A percentile compares a stretch with the other conserved stretches of the same genome.
Conservation (phyloP, 2,888 invertebrate genomes). For the Polydrusus cervinus region DNA sequence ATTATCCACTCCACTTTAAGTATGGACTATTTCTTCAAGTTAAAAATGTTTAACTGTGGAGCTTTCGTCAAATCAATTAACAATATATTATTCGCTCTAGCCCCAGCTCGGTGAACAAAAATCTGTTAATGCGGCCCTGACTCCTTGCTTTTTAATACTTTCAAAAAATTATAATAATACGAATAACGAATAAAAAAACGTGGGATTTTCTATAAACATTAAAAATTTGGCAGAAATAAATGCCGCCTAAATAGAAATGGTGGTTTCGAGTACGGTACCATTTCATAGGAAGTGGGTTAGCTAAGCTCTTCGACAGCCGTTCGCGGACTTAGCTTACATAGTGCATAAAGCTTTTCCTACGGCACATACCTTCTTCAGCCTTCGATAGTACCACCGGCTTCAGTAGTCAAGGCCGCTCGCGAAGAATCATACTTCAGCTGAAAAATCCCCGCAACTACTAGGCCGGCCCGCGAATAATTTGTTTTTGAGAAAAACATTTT, state of each 20-base stretch:
- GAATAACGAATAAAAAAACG: background rate
- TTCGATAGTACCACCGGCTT: constrained; percentile 64
- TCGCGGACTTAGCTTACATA: constrained; percentile 64
- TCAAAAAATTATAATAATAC: too few relatives aligned
- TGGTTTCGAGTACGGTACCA: constrained; percentile 66
- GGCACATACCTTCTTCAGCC: constrained; percentile 68
- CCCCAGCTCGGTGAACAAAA: too few relatives aligned
- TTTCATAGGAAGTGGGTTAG: constrained; percentile 71
- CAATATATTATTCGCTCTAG: too few relatives aligned
- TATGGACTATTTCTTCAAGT: too few relatives aligned
- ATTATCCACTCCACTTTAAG: too few relatives aligned
- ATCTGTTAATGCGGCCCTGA: too few relatives aligned
- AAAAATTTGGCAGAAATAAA: constrained; percentile 39
- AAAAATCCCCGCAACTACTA: constrained; percentile 38
- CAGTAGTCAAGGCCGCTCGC: constrained; percentile 63
- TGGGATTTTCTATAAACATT: background rate
- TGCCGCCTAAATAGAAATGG: constrained; percentile 48
- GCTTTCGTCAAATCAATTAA: too few relatives aligned
- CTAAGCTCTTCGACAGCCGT: constrained; percentile 67
- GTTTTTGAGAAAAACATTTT: constrained; percentile 30
- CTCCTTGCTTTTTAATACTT: too few relatives aligned
- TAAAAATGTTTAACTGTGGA: too few relatives aligned
- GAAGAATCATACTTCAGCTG: constrained; percentile 54
- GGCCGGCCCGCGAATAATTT: constrained; percentile 39
- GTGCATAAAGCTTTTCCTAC: constrained; percentile 67